Percentiles rank a stretch among this genome's conserved stretches.
Conservation (phyloP, 2,113 vertebrate species). For the Gasterosteus nipponicus region DNA sequence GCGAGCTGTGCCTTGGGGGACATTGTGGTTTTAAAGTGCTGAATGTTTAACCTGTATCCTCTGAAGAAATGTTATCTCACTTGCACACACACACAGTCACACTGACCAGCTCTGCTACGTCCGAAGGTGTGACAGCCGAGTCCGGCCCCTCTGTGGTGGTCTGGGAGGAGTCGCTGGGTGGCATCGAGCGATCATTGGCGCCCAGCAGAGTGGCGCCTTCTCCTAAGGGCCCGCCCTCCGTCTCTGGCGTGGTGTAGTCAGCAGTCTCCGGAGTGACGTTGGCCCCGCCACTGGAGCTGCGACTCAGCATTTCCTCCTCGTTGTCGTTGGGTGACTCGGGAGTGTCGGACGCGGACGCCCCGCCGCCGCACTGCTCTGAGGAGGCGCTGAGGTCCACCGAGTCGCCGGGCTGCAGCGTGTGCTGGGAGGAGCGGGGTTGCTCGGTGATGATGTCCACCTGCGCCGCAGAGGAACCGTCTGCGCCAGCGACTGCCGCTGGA, state of each 20-base stretch:
- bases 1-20: not conserved
- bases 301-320: slow-evolving; percentile 87
- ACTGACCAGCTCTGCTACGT: slow-evolving; percentile 97
- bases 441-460: slow-evolving; percentile 93
- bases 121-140: slow-evolving; percentile 95
- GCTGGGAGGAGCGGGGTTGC: slow-evolving; percentile 93
- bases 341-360: slow-evolving; percentile 78
- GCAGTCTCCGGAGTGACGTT: slow-evolving; percentile 85
- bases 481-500: slow-evolving; percentile 84
- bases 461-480: slow-evolving; percentile 79
- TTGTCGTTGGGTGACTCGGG: slow-evolving; percentile 74
- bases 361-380: slow-evolving; percentile 86
- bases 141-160: slow-evolving; percentile 98
- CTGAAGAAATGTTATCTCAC: not conserved
- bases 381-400: slow-evolving; percentile 85
- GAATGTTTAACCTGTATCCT: too few relatives aligned
- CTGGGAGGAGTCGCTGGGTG: slow-evolving; percentile 96
- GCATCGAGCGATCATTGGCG: slow-evolving; percentile 83
- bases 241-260: slow-evolving; percentile 73
- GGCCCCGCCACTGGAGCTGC: slow-evolving; percentile 89
- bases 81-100: slow-evolving; percentile 29
- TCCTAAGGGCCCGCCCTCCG: slow-evolving; percentile 65
- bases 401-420: slow-evolving; percentile 89
- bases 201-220: slow-evolving; percentile 46
- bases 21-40: not conserved